These are phyloP conservation scores for Neodiprion pinetum DNA, from an alignment of 1,140 invertebrate species.

Conservation along the genomic window DNA sequence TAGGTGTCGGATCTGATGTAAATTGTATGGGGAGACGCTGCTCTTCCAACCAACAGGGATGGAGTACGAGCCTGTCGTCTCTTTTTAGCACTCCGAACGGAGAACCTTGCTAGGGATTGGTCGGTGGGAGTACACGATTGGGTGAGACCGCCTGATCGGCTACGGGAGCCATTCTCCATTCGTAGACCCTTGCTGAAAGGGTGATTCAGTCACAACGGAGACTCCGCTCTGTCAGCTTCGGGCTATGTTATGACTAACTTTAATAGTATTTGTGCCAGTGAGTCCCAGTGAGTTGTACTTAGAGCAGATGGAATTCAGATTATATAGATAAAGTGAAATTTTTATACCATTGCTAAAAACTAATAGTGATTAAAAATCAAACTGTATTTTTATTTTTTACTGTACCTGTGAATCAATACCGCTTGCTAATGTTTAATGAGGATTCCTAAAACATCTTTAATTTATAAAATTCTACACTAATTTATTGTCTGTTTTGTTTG, in stretches of 20 bases:
- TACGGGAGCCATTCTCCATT: conserved; percentile 26
- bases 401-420: no score
- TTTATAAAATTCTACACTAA: not conserved
- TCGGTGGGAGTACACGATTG: conserved; percentile 31
- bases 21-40: conserved; percentile 37
- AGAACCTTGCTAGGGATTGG: conserved; percentile 36
- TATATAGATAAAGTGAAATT: not conserved
- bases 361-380: not conserved
- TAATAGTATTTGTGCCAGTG: not conserved
- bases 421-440: no score
- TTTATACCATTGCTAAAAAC: not conserved
- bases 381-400: not conserved
- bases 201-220: conserved; percentile 39
- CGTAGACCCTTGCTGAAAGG: conserved; percentile 33
- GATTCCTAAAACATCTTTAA: not conserved
- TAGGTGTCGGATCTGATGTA: conserved; percentile 32
- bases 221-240: conserved; percentile 25
- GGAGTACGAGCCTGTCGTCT: conserved; percentile 29
- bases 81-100: conserved; percentile 37
- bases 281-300: not conserved
- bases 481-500: no score
- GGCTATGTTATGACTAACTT: conserved; percentile 16
- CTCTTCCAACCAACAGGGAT: conserved; percentile 32
- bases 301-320: not conserved
- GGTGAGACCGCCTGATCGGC: conserved; percentile 20